Evolutionary conservation across 2,113 vertebrate species (phyloP).

Genomic region (Apeltes quadracus): DNA sequence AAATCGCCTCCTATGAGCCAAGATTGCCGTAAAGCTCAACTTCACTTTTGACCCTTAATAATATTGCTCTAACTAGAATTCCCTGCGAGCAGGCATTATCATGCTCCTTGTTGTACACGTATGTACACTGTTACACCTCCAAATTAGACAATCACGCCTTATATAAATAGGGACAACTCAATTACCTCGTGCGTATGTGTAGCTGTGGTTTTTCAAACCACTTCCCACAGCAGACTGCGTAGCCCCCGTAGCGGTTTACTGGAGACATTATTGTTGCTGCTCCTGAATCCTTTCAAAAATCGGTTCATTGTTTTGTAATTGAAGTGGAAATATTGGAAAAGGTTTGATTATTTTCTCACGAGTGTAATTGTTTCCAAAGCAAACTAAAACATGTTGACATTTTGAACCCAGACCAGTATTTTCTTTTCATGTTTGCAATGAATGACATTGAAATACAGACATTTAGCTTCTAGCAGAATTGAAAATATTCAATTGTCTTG

Average conservation of each 20-base stretch:
- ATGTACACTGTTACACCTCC: slow-evolving; percentile 44
- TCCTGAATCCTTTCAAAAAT: not conserved
- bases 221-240: not conserved
- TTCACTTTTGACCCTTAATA: slow-evolving; percentile 50
- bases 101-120: slow-evolving; percentile 41
- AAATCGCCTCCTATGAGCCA: slow-evolving; percentile 42
- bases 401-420: not conserved
- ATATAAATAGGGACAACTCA: slow-evolving; percentile 32
- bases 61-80: slow-evolving; percentile 39
- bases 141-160: slow-evolving; percentile 33
- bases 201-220: slow-evolving; percentile 11
- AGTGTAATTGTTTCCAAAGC: not conserved
- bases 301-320: slow-evolving; percentile 17
- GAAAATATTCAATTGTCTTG: not conserved
- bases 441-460: not conserved
- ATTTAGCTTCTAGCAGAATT: not conserved
- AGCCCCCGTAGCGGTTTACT: not conserved
- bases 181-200: slow-evolving; percentile 9
- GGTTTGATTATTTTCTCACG: not conserved
- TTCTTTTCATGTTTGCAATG: not conserved
- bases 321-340: not conserved
- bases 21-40: slow-evolving; percentile 47
- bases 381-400: not conserved
- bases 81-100: slow-evolving; percentile 37
- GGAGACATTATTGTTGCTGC: not conserved